phyloP scores from a whole-genome alignment of 1,140 invertebrate genomes.

The Condylostylus longicornis region DNA sequence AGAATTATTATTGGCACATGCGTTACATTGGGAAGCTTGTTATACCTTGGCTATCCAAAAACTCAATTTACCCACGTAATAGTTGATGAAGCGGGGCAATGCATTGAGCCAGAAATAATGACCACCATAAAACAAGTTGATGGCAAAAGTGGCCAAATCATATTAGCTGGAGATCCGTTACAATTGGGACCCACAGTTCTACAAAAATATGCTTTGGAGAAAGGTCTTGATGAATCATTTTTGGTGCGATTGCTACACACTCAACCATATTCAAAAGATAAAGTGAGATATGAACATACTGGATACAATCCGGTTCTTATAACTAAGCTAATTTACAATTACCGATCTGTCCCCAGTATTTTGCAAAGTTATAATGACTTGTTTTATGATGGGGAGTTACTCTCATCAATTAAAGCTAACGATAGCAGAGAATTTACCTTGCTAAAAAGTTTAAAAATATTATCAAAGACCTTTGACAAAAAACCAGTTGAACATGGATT shows the following conservation, averaged over 20 bases:
- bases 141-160: conserved; percentile 45
- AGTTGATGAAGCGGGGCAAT: conserved; percentile 83
- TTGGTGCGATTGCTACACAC: conserved; percentile 49
- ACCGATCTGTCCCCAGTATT: conserved; percentile 64
- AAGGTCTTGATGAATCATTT: conserved; percentile 54
- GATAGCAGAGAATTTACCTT: conserved; percentile 14
- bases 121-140: conserved; percentile 46
- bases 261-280: conserved; percentile 50
- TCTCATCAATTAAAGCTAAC: conserved; percentile 22
- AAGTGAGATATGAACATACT: conserved; percentile 29
- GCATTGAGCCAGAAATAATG: conserved; percentile 75
- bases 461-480: conserved; percentile 11
- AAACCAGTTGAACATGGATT: conserved; percentile 44
- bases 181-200: conserved; percentile 76
- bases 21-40: conserved; percentile 49
- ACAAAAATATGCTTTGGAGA: conserved; percentile 44
- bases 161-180: conserved; percentile 80
- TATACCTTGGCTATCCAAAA: conserved; percentile 44
- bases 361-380: conserved; percentile 56
- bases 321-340: conserved; percentile 58
- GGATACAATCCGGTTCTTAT: conserved; percentile 53
- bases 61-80: conserved; percentile 78
- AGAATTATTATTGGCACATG: conserved; percentile 75
- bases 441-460: conserved; percentile 8
- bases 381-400: conserved; percentile 52